Evolutionary conservation across 2,113 vertebrate species (phyloP).

Genomic region (Amazona vittata): DNA sequence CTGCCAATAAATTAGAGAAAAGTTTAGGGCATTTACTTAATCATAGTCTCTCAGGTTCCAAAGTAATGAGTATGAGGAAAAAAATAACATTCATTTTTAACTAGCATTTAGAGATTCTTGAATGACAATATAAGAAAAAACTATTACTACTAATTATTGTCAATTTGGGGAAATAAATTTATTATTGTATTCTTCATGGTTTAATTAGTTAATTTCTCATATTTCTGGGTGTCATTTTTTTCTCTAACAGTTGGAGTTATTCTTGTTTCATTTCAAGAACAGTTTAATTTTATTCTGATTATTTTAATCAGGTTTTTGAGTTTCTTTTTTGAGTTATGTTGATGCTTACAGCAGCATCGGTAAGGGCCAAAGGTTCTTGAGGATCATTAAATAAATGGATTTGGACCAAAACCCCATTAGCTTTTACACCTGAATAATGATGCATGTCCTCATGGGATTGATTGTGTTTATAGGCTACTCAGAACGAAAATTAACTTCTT

Average conservation of each 20-base stretch:
- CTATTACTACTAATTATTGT: slow-evolving; percentile 34
- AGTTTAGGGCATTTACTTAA: not conserved
- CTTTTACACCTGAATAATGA: not conserved
- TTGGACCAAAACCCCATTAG: not conserved
- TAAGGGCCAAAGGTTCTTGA: not conserved
- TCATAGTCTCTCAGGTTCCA: not conserved
- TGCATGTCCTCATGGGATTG: not conserved
- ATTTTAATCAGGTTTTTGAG: not conserved
- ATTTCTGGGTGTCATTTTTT: not conserved
- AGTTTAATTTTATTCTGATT: not conserved
- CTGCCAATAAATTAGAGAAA: not conserved
- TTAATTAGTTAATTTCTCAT: not conserved
- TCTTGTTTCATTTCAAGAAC: not conserved
- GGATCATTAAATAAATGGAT: not conserved
- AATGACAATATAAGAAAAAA: not conserved
- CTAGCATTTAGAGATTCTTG: not conserved
- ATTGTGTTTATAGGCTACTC: not conserved
- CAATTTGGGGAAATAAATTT: not conserved
- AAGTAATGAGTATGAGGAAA: not conserved
- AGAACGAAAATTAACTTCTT: not conserved
- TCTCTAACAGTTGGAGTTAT: not conserved
- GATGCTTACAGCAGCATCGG: not conserved
- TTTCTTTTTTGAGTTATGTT: not conserved
- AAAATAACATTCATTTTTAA: not conserved
- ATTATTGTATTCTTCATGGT: not conserved